Percentiles rank a stretch among this genome's conserved stretches.
phyloP scores from a whole-genome alignment of 2,113 vertebrate species.

The Corydoras sp. region DNA sequence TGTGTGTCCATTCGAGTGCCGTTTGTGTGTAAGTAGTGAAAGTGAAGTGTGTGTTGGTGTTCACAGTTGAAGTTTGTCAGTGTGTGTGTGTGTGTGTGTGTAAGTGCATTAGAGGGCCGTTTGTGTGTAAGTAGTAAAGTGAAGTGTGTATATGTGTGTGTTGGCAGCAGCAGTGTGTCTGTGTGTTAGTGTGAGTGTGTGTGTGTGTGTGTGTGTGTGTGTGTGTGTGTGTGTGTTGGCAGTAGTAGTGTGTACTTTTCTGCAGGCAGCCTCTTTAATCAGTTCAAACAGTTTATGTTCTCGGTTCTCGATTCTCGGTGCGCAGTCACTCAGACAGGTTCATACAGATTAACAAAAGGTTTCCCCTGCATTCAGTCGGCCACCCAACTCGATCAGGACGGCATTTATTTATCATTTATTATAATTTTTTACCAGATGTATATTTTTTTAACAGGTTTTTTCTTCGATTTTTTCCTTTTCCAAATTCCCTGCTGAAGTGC shows the following conservation, averaged over 20 bases:
- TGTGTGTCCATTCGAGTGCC: neutral
- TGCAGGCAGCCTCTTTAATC: slow-evolving; percentile 19
- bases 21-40: too few relatives aligned
- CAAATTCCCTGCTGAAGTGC: too few relatives aligned
- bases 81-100: too few relatives aligned
- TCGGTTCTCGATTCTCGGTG: neutral
- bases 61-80: too few relatives aligned
- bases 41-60: neutral
- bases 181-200: slow-evolving; percentile 21
- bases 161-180: slow-evolving; percentile 2
- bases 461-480: too few relatives aligned
- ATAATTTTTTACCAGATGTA: too few relatives aligned
- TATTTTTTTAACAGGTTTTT: too few relatives aligned
- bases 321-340: slow-evolving; percentile 28
- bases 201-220: slow-evolving; percentile 23
- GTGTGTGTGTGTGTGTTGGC: slow-evolving; percentile 18
- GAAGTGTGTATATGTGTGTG: slow-evolving; percentile 1
- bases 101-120: too few relatives aligned
- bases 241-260: slow-evolving; percentile 16
- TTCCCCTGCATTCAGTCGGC: slow-evolving; percentile 26
- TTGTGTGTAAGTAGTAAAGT: too few relatives aligned
- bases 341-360: slow-evolving; percentile 28
- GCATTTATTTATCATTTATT: slow-evolving; percentile 3
- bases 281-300: slow-evolving; percentile 26
- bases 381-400: slow-evolving; percentile 32